Conservation (phyloP, 2,113 vertebrate genomes). For the Scalopus aquaticus region DNA sequence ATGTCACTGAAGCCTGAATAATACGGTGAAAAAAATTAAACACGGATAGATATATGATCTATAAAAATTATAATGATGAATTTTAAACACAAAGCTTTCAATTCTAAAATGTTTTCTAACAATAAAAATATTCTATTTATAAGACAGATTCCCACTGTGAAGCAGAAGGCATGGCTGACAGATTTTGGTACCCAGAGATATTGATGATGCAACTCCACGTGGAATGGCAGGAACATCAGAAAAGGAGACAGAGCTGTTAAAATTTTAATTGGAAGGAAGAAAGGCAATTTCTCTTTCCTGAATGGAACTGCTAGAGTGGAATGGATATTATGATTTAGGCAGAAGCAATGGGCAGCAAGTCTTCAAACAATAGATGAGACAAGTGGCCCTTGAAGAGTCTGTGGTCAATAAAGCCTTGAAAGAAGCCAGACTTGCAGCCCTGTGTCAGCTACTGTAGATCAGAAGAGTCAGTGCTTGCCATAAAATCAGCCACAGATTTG, state of each 20-base stretch:
- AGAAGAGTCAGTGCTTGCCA: neutral
- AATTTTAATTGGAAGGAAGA: conserved; percentile 48
- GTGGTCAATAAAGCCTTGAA: neutral
- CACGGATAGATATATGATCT: neutral
- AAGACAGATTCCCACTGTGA: conserved; percentile 41
- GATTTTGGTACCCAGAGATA: conserved; percentile 48
- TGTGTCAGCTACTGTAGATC: neutral
- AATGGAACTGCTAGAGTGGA: neutral
- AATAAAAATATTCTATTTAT: conserved; percentile 49
- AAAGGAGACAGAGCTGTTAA: conserved; percentile 50
- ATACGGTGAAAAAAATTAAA: neutral
- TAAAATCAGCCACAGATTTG: neutral
- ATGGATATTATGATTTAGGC: conserved; percentile 35
- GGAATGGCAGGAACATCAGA: conserved; percentile 51
- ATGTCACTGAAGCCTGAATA: neutral
- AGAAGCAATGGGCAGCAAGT: neutral
- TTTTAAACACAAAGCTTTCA: conserved; percentile 36
- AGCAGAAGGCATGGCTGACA: conserved; percentile 55
- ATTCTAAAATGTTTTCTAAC: conserved; percentile 47
- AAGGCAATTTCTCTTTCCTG: conserved; percentile 53
- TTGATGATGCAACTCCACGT: conserved; percentile 37
- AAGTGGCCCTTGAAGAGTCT: neutral
- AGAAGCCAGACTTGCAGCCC: neutral
- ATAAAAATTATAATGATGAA: conserved; percentile 1
- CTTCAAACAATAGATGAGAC: neutral